Conservation (phyloP, 1,140 invertebrate genomes). For the Tetraneura akinire region DNA sequence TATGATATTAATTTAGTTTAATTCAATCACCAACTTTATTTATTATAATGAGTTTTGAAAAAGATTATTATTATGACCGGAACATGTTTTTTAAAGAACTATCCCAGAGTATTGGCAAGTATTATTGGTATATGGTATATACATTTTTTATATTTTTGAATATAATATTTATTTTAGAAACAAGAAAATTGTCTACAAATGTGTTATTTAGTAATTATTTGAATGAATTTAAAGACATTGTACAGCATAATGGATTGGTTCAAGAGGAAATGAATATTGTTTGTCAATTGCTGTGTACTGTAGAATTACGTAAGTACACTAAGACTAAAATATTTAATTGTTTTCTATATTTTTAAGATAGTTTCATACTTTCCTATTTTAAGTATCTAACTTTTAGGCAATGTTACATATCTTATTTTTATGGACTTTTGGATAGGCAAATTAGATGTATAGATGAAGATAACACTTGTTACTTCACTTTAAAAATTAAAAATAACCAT, state of each 20-base stretch:
- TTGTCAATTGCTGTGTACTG: slow-evolving; percentile 38
- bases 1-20: not conserved
- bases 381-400: no score
- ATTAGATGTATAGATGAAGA: no score
- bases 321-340: no score
- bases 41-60: not conserved
- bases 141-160: no score
- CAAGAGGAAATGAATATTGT: slow-evolving; percentile 29
- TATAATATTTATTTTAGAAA: slow-evolving; percentile 22
- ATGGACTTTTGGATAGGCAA: no score
- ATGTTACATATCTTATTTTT: no score
- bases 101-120: slow-evolving; percentile 33
- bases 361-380: no score
- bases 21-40: no score
- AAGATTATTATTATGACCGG: slow-evolving; percentile 14
- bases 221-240: slow-evolving; percentile 43
- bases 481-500: no score
- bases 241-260: slow-evolving; percentile 42
- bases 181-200: slow-evolving; percentile 35
- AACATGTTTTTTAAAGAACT: slow-evolving; percentile 35
- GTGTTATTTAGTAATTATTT: slow-evolving; percentile 24
- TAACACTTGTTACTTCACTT: no score
- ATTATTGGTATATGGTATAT: not conserved
- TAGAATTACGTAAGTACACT: slow-evolving; percentile 28
- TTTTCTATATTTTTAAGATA: not conserved